Conservation (phyloP, 1,140 invertebrate genomes). For the Drosophila obscura region DNA sequence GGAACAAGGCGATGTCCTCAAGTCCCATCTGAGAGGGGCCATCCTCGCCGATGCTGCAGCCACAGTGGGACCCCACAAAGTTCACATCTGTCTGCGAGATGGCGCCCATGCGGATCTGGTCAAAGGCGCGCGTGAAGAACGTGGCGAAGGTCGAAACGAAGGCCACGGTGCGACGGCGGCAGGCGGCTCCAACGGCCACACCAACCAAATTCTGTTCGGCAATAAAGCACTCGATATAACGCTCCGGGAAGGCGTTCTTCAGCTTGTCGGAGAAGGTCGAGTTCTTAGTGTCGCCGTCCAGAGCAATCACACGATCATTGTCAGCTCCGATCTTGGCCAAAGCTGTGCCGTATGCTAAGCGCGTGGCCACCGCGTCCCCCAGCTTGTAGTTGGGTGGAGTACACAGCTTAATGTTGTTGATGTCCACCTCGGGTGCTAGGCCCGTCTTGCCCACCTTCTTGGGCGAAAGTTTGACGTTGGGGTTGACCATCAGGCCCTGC, state of each 20-base stretch:
- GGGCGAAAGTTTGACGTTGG: slow-evolving; percentile 85
- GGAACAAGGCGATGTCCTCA: slow-evolving; percentile 98
- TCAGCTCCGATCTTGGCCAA: slow-evolving; percentile 94
- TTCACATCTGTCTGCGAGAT: slow-evolving; percentile 99
- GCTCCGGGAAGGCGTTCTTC: slow-evolving; percentile 89
- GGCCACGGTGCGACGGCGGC: slow-evolving; percentile 93
- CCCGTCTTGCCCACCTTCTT: slow-evolving; percentile 88
- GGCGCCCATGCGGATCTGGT: slow-evolving; percentile 99
- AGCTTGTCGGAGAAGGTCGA: slow-evolving; percentile 98
- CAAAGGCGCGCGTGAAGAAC: slow-evolving; percentile 98
- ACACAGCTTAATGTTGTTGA: slow-evolving; percentile 91
- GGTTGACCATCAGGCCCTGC: slow-evolving; percentile 87
- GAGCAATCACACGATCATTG: slow-evolving; percentile 93
- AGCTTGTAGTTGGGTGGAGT: slow-evolving; percentile 93
- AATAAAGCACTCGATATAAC: slow-evolving; percentile 99
- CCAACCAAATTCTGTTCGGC: slow-evolving; percentile 99
- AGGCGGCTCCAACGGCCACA: slow-evolving; percentile 96
- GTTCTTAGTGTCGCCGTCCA: slow-evolving; percentile 99
- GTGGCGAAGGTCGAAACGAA: slow-evolving; percentile 99
- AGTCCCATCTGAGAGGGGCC: slow-evolving; percentile 99
- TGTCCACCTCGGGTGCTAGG: slow-evolving; percentile 89
- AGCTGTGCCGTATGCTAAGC: slow-evolving; percentile 97
- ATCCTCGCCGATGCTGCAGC: slow-evolving; percentile 98
- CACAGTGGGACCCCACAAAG: slow-evolving; percentile 97
- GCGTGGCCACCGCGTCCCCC: slow-evolving; percentile 93